Base-by-base conservation (phyloP, 2,113 vertebrate species). In the Podocnemis expansa region DNA sequence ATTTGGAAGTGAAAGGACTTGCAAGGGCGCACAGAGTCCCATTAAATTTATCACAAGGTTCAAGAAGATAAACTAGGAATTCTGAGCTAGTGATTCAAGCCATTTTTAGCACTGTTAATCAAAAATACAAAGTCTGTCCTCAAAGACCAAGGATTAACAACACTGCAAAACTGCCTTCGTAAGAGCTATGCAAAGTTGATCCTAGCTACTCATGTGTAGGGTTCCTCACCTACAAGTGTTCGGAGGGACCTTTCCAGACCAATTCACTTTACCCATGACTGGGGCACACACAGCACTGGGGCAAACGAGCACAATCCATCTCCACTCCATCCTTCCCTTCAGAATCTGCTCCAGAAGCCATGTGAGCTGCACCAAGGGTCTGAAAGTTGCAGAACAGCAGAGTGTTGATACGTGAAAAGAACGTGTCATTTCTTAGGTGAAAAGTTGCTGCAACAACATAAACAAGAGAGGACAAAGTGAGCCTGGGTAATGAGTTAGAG, bases 131-230 rank as follows among this genome's bases (percentile, higher is more conserved):
- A 70, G n/a, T 70, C n/a, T 38, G 19, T 70, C 63, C 34, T 38
- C 9, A 10, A 38, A 19, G 63, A 38, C n/a, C 22, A 10, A 22
- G n/a, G 34, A 9, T 38, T 38, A 70, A 70, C 19, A 38, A 10
- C 34, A 67, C 7, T 21, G 34, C 60, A 67, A 21, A 10, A n/a
- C 16, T 38, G n/a, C n/a, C 51, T 13, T 78, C 14, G 78, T 0
- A 5, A 80, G 75, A 76, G 17, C 78, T 51, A 17, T 5, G 5
- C 24, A 93, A 19, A 0, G 0, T 31, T 29, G 55, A 78, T 81
- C 0, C 0, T 70, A 45, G 27, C 10, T 27, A 25, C 10, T 45
- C 41, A 75, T 2, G 43, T 45, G 13, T 24, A 14, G 12, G 41
- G 41, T 22, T 76, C 73, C 73, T 76, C 43, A 13, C 85, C 87